Conservation (phyloP, 2,797 vertebrate species). For the Notoglanidium macrostoma region DNA sequence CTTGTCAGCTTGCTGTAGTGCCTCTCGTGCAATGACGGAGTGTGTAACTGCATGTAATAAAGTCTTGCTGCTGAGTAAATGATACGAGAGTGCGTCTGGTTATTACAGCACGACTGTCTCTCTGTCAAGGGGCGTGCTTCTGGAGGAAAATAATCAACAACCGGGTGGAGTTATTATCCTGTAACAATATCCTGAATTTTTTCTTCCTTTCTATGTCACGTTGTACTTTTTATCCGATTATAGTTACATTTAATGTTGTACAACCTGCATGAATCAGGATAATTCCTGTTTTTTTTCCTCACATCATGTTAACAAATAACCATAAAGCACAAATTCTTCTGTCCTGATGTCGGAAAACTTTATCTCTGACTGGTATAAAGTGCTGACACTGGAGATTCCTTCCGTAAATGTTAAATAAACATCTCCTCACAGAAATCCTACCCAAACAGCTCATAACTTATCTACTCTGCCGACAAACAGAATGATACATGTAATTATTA, state of each 20-base stretch:
- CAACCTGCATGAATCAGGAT: background rate
- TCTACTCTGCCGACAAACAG: background rate
- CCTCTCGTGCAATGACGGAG: slow-evolving; percentile 66
- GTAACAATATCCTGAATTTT: background rate
- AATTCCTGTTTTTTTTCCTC: background rate
- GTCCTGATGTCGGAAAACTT: background rate
- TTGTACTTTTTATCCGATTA: background rate
- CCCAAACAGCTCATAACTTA: background rate
- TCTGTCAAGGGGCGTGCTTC: background rate
- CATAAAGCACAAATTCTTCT: background rate
- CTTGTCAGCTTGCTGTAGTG: slow-evolving; percentile 67
- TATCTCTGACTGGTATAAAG: background rate
- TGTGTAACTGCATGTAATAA: slow-evolving; percentile 80
- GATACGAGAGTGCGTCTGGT: slow-evolving; percentile 8
- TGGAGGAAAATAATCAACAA: background rate
- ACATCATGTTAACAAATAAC: background rate
- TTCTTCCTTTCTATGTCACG: background rate
- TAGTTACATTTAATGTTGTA: background rate
- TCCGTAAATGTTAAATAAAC: background rate
- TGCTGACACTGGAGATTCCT: background rate
- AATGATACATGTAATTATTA: background rate
- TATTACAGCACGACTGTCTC: background rate
- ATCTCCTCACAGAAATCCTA: background rate
- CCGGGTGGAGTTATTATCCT: background rate
- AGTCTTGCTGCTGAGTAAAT: slow-evolving; percentile 58